phyloP scores from a whole-genome alignment of 1,140 invertebrate genomes.

The Zaprionus vittiger region DNA sequence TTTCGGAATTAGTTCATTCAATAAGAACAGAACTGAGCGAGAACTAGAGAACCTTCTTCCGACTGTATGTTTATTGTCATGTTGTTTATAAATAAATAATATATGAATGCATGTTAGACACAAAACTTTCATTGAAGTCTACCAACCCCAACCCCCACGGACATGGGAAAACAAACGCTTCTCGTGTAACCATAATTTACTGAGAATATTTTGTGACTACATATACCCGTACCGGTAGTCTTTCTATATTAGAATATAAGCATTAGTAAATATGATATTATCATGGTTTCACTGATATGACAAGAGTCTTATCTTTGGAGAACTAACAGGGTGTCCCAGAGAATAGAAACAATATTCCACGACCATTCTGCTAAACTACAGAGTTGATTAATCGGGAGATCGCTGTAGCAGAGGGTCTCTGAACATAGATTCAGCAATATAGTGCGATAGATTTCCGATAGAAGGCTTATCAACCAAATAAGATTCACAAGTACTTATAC shows the following conservation, averaged over 20 bases:
- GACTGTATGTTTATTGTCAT: neutral
- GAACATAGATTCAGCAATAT: no score
- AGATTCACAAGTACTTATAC: no score
- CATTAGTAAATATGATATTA: neutral
- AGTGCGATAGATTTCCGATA: no score
- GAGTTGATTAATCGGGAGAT: no score
- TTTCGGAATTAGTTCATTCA: neutral
- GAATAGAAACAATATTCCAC: no score
- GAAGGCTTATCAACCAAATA: no score
- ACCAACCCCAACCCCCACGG: neutral
- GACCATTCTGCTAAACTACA: no score
- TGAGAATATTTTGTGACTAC: neutral
- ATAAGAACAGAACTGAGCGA: neutral
- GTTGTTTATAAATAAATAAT: neutral
- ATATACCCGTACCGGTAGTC: neutral
- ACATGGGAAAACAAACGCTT: neutral
- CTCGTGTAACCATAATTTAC: neutral
- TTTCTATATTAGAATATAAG: neutral
- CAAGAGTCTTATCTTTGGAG: no score
- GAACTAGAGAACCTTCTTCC: neutral
- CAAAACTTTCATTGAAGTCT: conserved; percentile 1
- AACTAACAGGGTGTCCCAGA: no score
- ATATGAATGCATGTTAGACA: neutral
- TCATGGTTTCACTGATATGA: neutral
- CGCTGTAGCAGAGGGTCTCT: no score